Evolutionary conservation across 2,797 vertebrate genomes (phyloP).

Genomic region (Erpetoichthys calabaricus): DNA sequence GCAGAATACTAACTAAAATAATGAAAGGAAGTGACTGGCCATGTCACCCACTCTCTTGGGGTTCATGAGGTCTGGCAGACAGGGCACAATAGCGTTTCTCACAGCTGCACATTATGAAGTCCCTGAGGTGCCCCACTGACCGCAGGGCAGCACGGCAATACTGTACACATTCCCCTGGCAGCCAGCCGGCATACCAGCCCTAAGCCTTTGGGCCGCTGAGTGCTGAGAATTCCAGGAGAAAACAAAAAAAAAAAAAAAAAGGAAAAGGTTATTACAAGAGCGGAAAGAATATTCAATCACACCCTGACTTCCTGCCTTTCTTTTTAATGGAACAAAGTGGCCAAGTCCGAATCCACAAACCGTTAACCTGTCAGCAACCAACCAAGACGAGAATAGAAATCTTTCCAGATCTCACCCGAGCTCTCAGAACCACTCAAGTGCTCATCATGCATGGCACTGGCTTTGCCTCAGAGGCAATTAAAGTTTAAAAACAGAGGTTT

Average conservation of each 20-base stretch:
- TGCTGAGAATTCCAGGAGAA: background rate
- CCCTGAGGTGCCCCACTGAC: no score
- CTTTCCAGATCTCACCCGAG: conserved; percentile 13
- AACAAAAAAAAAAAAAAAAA: background rate
- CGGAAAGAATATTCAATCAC: conserved; percentile 23
- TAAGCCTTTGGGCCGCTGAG: background rate
- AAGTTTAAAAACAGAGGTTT: no score
- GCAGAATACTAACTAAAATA: no score
- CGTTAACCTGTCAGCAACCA: conserved; percentile 3
- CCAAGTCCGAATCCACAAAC: conserved; percentile 8
- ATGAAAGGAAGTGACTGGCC: no score
- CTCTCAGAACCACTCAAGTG: conserved; percentile 14
- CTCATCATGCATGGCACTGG: conserved; percentile 27
- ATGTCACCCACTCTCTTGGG: no score
- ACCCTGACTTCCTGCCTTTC: conserved; percentile 17
- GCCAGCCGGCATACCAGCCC: background rate
- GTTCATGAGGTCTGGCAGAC: no score
- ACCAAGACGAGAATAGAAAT: conserved; percentile 4
- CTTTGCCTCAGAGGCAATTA: conserved; percentile 1
- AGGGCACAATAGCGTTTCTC: no score
- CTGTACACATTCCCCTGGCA: background rate
- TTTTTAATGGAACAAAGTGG: conserved; percentile 25
- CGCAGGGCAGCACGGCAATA: background rate
- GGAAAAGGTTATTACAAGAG: conserved; percentile 8
- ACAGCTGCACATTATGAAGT: no score